Percentiles rank a stretch among this genome's conserved stretches.
phyloP scores from a whole-genome alignment of 2,113 vertebrate species.

The Oryzias curvinotus region DNA sequence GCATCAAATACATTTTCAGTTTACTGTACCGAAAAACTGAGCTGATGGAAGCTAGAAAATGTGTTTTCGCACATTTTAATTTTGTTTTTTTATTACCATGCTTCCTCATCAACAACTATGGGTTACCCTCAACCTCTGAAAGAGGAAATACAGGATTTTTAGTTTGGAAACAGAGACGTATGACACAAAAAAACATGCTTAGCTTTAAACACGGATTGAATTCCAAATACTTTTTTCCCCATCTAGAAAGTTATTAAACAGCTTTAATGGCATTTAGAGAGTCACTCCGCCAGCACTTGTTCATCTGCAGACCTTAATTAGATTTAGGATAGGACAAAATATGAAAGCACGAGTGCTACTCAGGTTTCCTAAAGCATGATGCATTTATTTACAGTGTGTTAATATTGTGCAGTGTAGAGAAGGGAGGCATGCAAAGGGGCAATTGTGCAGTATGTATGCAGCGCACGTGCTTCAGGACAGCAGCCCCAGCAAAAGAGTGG shows the following conservation, averaged over 20 bases:
- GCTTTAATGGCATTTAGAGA: conserved; percentile 33
- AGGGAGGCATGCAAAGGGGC: background rate
- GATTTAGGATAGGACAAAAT: conserved; percentile 1
- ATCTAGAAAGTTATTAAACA: conserved; percentile 22
- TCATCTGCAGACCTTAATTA: conserved; percentile 3
- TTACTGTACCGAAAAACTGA: too few species aligned
- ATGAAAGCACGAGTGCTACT: background rate
- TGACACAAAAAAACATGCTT: too few species aligned
- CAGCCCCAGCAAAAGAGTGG: conserved; percentile 8
- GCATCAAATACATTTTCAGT: too few species aligned
- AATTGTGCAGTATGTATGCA: background rate
- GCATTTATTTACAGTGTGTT: background rate
- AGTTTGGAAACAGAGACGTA: too few species aligned
- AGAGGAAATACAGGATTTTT: too few species aligned
- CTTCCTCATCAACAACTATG: too few species aligned
- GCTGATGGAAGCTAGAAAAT: too few species aligned
- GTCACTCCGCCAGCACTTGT: conserved; percentile 14
- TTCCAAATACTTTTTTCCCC: conserved; percentile 19
- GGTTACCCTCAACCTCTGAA: too few species aligned
- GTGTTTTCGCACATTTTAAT: too few species aligned
- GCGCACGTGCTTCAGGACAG: background rate
- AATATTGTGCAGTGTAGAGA: background rate
- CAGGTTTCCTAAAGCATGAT: background rate
- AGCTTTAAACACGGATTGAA: conserved; percentile 36
- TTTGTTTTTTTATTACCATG: too few species aligned